These are phyloP conservation scores for Petrocephalus microphthalmus DNA, from an alignment of 2,113 vertebrate genomes.

Conservation along the genomic window DNA sequence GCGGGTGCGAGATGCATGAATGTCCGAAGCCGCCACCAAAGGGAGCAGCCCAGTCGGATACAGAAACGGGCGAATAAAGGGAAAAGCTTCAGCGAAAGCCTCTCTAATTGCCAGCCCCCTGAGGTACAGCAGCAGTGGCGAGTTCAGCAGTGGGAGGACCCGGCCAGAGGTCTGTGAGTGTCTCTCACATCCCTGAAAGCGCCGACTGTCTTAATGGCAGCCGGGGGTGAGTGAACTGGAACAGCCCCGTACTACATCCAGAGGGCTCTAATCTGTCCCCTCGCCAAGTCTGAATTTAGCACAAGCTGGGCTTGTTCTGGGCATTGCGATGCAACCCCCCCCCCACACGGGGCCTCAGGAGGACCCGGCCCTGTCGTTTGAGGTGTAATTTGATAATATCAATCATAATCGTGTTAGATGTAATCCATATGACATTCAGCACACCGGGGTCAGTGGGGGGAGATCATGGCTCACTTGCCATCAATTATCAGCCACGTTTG, in stretches of 20 bases:
- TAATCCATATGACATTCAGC: constrained; percentile 83
- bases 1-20: background rate
- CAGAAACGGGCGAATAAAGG: background rate
- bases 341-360: background rate
- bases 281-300: constrained; percentile 1
- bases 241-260: background rate
- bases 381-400: constrained; percentile 82
- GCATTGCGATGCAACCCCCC: background rate
- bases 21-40: background rate
- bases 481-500: constrained; percentile 89
- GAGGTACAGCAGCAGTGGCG: background rate
- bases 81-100: background rate
- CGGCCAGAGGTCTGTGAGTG: background rate
- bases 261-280: background rate
- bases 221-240: background rate
- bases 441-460: constrained; percentile 78
- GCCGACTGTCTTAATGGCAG: background rate
- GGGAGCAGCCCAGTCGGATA: background rate
- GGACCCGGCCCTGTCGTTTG: constrained; percentile 42
- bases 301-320: background rate
- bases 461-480: constrained; percentile 81
- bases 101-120: background rate
- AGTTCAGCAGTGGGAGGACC: background rate
- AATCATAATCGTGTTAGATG: constrained; percentile 90
- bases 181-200: background rate